Conservation (phyloP, 1,140 invertebrate species). For the Trichonephila inaurata region DNA sequence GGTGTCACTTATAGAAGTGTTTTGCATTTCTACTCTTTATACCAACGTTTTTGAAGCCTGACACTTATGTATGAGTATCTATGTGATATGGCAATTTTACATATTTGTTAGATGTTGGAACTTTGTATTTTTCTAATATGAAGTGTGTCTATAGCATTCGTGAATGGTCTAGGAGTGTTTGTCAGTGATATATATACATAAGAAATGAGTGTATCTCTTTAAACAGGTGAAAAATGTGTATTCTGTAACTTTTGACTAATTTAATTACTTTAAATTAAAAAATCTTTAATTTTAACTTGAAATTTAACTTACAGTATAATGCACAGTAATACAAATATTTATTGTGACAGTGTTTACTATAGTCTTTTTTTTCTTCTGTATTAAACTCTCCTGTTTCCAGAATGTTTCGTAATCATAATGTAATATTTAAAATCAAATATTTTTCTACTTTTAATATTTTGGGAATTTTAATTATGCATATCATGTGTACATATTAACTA, state of each 20-base stretch:
- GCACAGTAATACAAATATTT: too few relatives aligned
- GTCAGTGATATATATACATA: constrained; percentile 30
- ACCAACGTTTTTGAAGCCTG: constrained; percentile 73
- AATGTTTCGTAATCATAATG: not conserved
- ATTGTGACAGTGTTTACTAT: too few relatives aligned
- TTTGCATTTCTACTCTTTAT: constrained; percentile 76
- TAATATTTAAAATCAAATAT: constrained; percentile 28
- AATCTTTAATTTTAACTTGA: not conserved
- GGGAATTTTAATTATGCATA: constrained; percentile 31
- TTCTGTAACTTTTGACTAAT: not conserved
- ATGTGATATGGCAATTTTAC: constrained; percentile 74
- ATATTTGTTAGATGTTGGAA: constrained; percentile 75
- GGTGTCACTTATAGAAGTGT: constrained; percentile 56
- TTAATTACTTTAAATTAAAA: not conserved
- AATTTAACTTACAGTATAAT: too few relatives aligned
- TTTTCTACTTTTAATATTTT: constrained; percentile 53
- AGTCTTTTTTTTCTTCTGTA: not conserved
- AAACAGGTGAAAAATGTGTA: not conserved
- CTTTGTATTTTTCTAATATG: constrained; percentile 76
- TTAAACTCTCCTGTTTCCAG: not conserved
- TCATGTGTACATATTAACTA: not conserved
- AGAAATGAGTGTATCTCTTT: not conserved
- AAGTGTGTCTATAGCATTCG: constrained; percentile 24
- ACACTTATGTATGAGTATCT: constrained; percentile 64
- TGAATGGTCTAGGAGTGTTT: not conserved